These are phyloP conservation scores for Rattus rattus DNA, from an alignment of 2,113 vertebrate species.

Conservation along the genomic window DNA sequence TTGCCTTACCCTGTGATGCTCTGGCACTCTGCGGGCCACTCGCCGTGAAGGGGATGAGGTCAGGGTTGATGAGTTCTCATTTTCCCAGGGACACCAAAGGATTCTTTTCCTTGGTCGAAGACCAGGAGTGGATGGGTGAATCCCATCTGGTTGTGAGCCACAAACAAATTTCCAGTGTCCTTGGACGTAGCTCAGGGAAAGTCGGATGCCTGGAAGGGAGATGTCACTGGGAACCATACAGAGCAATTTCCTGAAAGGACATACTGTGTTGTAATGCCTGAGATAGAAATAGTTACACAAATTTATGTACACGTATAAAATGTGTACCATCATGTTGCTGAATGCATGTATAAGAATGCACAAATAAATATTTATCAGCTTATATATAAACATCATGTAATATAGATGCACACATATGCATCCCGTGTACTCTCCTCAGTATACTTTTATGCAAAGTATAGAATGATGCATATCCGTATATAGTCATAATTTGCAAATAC, in stretches of 20 bases:
- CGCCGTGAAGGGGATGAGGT: neutral
- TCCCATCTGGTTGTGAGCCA: neutral
- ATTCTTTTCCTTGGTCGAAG: neutral
- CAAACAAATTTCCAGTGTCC: constrained; percentile 58
- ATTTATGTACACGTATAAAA: neutral
- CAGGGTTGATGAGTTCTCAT: neutral
- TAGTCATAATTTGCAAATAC: neutral
- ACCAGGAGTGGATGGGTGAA: constrained; percentile 46
- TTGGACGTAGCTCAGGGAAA: constrained; percentile 52
- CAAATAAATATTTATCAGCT: neutral
- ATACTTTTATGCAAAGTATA: neutral
- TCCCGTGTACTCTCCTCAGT: too few relatives aligned
- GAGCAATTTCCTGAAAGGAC: constrained; percentile 74
- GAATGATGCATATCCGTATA: neutral
- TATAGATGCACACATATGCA: fast-evolving
- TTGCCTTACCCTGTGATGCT: fast-evolving
- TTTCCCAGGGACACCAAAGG: neutral
- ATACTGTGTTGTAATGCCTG: constrained; percentile 55
- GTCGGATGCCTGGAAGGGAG: constrained; percentile 57
- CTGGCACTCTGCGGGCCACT: neutral
- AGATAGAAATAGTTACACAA: neutral
- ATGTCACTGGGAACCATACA: constrained; percentile 65
- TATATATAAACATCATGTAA: neutral
- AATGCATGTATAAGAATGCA: neutral
- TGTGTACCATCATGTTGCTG: neutral